A percentile compares a stretch with the other conserved stretches of the same genome.
These are phyloP conservation scores for Phoxinus dragarum DNA, from an alignment of 2,797 vertebrate genomes.

Conservation along the genomic window DNA sequence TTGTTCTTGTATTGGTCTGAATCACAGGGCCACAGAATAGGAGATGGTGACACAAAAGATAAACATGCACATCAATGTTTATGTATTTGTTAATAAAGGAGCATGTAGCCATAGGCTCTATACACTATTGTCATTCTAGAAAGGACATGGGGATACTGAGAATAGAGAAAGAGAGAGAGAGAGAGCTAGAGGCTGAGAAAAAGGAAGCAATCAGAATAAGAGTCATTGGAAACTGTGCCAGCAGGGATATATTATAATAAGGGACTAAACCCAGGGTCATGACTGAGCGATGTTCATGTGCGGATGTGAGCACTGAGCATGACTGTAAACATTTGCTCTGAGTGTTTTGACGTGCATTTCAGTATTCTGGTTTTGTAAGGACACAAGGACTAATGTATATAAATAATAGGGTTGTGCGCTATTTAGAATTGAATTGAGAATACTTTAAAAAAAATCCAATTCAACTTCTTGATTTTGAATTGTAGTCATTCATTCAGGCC, in stretches of 20 bases:
- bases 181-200: background rate
- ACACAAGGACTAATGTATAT: background rate
- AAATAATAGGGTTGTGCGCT: background rate
- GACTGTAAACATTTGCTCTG: constrained; percentile 21
- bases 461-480: background rate
- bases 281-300: background rate
- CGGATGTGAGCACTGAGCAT: background rate
- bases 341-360: constrained; percentile 11
- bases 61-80: constrained; percentile 52
- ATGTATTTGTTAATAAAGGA: constrained; percentile 49
- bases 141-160: constrained; percentile 31
- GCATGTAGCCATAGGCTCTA: constrained; percentile 41
- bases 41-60: constrained; percentile 41
- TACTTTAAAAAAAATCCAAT: background rate
- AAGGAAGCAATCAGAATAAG: constrained; percentile 20
- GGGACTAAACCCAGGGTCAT: constrained; percentile 12
- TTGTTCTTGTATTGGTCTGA: constrained; percentile 29
- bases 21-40: constrained; percentile 10
- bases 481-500: no score
- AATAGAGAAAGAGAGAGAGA: background rate
- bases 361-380: background rate
- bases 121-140: constrained; percentile 49
- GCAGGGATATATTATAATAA: constrained; percentile 24
- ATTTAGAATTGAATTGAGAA: background rate
- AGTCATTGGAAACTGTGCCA: constrained; percentile 27